Conservation (phyloP, 2,888 invertebrate species). For the Glomeris marginata region DNA sequence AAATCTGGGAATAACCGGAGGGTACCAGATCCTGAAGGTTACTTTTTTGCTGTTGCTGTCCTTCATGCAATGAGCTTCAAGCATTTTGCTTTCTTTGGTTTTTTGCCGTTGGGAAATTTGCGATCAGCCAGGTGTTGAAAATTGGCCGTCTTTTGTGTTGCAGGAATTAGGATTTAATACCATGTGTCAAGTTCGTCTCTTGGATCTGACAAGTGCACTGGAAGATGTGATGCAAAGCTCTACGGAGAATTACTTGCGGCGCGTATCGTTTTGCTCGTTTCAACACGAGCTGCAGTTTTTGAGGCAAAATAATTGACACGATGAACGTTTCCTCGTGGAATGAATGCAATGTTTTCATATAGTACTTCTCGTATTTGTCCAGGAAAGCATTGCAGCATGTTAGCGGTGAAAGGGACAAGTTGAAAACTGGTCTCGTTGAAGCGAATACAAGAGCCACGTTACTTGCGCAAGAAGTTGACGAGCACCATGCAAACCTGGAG, state of each 20-base stretch:
- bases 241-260: conserved; percentile 10
- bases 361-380: conserved; percentile 10
- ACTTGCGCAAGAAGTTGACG: conserved; percentile 81
- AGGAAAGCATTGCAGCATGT: conserved; percentile 46
- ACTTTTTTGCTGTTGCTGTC: conserved; percentile 10
- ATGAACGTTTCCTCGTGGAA: not conserved
- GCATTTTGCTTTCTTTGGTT: not conserved
- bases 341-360: not conserved
- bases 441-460: conserved; percentile 65
- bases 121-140: not conserved
- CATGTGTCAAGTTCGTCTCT: conserved; percentile 3
- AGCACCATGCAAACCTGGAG: conserved; percentile 69
- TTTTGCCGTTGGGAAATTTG: not conserved
- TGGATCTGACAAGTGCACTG: conserved; percentile 10
- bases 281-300: conserved; percentile 12
- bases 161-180: conserved; percentile 13
- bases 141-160: not conserved
- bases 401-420: conserved; percentile 60
- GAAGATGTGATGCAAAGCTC: conserved; percentile 12
- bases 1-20: conserved; percentile 25
- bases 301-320: conserved; percentile 2
- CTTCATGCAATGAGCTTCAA: no score
- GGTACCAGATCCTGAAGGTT: conserved; percentile 22
- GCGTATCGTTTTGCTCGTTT: conserved; percentile 9
- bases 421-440: conserved; percentile 59